Evolutionary conservation across 1,140 invertebrate species (phyloP).

Genomic region (Orius insidiosus): DNA sequence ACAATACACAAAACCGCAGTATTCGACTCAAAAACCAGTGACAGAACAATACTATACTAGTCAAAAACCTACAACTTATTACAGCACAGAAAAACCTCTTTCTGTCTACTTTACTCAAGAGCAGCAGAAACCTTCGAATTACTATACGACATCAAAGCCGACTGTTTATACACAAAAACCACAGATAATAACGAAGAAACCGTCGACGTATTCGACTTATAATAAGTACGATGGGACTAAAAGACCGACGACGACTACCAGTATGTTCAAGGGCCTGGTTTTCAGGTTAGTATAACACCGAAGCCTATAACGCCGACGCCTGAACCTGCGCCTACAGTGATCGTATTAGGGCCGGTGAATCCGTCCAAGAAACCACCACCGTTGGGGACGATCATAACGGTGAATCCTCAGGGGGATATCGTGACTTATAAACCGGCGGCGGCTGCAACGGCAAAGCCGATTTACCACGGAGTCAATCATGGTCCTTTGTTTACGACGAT

Average conservation of each 20-base stretch:
- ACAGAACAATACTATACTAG: not conserved
- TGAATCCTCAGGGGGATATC: slow-evolving; percentile 12
- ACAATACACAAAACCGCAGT: no score
- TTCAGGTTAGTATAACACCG: slow-evolving; percentile 21
- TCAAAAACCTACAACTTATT: no score
- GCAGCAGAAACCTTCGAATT: slow-evolving; percentile 1
- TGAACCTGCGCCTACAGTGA: slow-evolving; percentile 50
- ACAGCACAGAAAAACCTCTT: no score
- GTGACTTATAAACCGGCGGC: slow-evolving; percentile 13
- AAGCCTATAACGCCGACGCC: slow-evolving; percentile 21
- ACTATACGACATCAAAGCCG: slow-evolving; percentile 3
- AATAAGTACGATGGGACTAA: not conserved
- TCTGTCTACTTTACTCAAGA: no score
- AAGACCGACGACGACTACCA: slow-evolving; percentile 20
- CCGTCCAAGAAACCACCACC: slow-evolving; percentile 19
- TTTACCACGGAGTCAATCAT: slow-evolving; percentile 5
- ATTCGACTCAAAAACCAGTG: slow-evolving; percentile 3
- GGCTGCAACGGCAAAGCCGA: slow-evolving; percentile 6
- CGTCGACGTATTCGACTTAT: slow-evolving; percentile 2
- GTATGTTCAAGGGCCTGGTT: slow-evolving; percentile 22
- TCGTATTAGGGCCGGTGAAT: slow-evolving; percentile 40
- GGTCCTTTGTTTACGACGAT: slow-evolving; percentile 2
- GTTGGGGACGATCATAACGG: slow-evolving; percentile 13
- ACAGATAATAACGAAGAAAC: slow-evolving; percentile 6
- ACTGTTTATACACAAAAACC: slow-evolving; percentile 9